Base-by-base conservation (phyloP, 2,888 invertebrate species). In the Ectobius pallidus region DNA sequence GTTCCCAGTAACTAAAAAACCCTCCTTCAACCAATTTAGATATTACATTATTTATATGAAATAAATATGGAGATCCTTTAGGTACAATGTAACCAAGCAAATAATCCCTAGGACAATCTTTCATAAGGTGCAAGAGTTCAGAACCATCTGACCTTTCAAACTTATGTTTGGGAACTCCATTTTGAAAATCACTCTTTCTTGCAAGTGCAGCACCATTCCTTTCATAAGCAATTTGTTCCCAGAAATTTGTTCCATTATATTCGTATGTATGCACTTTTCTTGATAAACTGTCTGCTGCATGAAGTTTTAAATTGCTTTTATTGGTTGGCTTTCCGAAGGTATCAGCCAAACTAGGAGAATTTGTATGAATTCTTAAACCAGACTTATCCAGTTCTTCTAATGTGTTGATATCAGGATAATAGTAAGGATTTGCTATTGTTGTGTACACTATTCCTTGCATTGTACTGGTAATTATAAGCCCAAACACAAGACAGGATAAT, bases 371-470 rank as follows among this genome's bases (percentile, higher is more conserved):
- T 9, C 14, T 20, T n/a, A 65, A 22, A 25, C 44, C 65, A 1
- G 65, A 65, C 11, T 22, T 20, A 14, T 65, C 22, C 11, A 65
- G 7, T 44, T 44, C 16, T 32, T 65, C 44, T 1, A 65, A 34
- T 1, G 65, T 65, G n/a, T 65, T 25, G 18, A 65, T 65, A 7
- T 65, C 65, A 1, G 65, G 25, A 25, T 65, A 65, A 20, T 65
- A 65, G 1, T 25, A 44, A 3, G 44, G 42, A n/a, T 65, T 65
- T 14, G 65, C 22, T 44, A 65, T 65, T 4, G 18, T 14, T 7
- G 65, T 65, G 25, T 44, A 30, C 42, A 65, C 7, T 22, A 65
- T 44, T 2, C 65, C 42, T 44, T 65, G 42, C 25, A 65, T 42
- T 20, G 16, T 34, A 25, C 42, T 65, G 0, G 42, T 44, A 7